Percentiles rank a stretch among this genome's conserved stretches.
Evolutionary conservation across 1,140 invertebrate genomes (phyloP).

Genomic region (Diachasma alloeum): DNA sequence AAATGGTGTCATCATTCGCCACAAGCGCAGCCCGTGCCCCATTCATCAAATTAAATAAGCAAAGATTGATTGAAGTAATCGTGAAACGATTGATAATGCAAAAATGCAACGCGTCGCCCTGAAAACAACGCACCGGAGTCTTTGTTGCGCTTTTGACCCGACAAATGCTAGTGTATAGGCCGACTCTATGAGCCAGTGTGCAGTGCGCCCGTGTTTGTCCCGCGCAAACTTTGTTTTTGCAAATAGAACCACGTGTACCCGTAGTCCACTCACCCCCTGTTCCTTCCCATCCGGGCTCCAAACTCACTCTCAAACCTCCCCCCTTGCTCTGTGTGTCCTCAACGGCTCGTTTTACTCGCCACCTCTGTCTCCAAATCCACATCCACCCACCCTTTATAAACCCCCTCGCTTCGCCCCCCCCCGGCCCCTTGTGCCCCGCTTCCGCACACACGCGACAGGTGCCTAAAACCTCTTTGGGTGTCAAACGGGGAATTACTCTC

Average conservation of each 20-base stretch:
- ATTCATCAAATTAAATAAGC: no score
- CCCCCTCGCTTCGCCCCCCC: background rate
- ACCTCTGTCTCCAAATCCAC: background rate
- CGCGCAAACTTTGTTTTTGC: conserved; percentile 61
- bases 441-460: conserved; percentile 53
- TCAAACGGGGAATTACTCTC: background rate
- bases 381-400: conserved; percentile 1
- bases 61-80: no score
- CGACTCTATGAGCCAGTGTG: conserved; percentile 43
- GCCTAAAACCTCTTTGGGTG: conserved; percentile 21
- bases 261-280: conserved; percentile 26
- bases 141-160: conserved; percentile 58
- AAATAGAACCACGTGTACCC: conserved; percentile 57
- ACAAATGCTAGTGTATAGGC: conserved; percentile 32
- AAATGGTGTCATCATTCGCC: no score
- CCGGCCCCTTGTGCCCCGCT: background rate
- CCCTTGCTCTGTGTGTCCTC: background rate
- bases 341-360: background rate
- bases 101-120: background rate
- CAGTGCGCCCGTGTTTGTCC: conserved; percentile 53
- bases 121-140: conserved; percentile 37
- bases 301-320: background rate
- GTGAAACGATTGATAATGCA: background rate
- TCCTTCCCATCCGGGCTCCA: conserved; percentile 6
- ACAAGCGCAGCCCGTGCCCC: no score